phyloP scores from a whole-genome alignment of 2,113 vertebrate species.

The Columba livia region DNA sequence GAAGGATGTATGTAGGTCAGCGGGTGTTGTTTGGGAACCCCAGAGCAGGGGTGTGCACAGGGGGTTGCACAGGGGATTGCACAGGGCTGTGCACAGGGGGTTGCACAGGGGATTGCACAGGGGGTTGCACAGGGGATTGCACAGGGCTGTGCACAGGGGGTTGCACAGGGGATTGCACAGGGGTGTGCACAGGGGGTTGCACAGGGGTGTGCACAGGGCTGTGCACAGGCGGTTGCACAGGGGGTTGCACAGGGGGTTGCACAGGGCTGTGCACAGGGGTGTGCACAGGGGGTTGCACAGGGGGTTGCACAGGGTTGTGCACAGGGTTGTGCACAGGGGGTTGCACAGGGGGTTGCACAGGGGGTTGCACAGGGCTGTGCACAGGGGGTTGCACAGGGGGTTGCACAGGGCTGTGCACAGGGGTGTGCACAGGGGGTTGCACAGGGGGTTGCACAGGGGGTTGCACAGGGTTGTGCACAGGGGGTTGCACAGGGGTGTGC shows the following conservation, averaged over 20 bases:
- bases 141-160: neutral
- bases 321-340: neutral
- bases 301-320: neutral
- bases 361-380: neutral
- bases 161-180: neutral
- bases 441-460: neutral
- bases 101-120: neutral
- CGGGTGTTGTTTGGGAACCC: no score
- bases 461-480: neutral
- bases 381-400: neutral
- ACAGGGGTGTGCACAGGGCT: neutral
- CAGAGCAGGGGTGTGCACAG: neutral
- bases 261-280: neutral
- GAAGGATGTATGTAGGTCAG: slow-evolving; percentile 17
- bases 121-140: neutral
- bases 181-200: neutral
- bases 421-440: neutral
- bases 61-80: no score
- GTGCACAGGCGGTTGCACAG: neutral
- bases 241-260: no score
- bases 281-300: neutral
- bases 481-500: neutral
- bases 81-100: neutral
- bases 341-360: neutral
- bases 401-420: neutral